Conservation (phyloP, 2,888 invertebrate genomes). For the Agrochola circellaris region DNA sequence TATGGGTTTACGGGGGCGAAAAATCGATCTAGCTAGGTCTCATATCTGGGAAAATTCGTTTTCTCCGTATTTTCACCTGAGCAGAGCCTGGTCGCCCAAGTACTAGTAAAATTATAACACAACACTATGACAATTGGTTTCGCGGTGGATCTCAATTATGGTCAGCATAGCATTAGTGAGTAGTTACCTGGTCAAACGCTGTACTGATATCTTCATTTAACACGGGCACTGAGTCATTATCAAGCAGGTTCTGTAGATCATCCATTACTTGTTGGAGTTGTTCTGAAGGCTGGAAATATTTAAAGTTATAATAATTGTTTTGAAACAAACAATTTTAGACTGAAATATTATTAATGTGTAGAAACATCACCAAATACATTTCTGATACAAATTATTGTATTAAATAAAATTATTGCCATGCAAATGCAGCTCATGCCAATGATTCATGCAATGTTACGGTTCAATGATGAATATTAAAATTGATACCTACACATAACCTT, state of each 20-base stretch:
- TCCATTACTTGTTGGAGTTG: slow-evolving; percentile 80
- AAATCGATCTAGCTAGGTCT: too few species aligned
- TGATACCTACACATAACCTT: background rate
- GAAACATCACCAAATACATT: background rate
- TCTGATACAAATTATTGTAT: background rate
- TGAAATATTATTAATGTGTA: background rate
- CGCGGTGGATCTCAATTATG: too few species aligned
- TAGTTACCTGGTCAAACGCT: slow-evolving; percentile 79
- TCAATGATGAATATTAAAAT: slow-evolving; percentile 8
- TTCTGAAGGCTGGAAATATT: slow-evolving; percentile 77
- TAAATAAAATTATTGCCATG: slow-evolving; percentile 12
- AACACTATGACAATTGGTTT: background rate
- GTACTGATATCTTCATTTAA: slow-evolving; percentile 73
- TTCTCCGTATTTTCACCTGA: too few species aligned
- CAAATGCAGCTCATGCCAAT: slow-evolving; percentile 22
- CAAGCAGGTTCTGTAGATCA: slow-evolving; percentile 76
- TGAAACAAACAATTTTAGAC: background rate
- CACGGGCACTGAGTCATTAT: slow-evolving; percentile 71
- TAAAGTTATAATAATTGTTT: background rate
- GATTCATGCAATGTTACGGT: slow-evolving; percentile 39
- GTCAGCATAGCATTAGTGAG: background rate
- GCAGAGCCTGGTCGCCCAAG: too few species aligned
- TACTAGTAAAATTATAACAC: background rate
- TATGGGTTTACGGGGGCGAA: too few species aligned
- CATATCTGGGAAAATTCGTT: too few species aligned